Evolutionary conservation across 2,888 invertebrate species (phyloP).

Genomic region (Crocallis elinguaria): DNA sequence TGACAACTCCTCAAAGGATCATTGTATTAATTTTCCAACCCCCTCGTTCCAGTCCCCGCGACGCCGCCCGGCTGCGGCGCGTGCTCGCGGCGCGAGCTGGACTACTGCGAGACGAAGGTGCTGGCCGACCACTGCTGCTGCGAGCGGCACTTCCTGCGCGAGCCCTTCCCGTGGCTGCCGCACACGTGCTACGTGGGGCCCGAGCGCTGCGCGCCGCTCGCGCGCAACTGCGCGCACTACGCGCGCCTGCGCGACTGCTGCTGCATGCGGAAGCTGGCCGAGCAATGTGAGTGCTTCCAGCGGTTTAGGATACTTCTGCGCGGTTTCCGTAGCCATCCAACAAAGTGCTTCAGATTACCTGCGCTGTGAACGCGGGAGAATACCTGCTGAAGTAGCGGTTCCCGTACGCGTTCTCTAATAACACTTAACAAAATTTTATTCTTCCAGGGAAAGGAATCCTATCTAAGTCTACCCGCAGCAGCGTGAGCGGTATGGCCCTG

Average conservation of each 20-base stretch:
- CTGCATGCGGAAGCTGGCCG: conserved; percentile 85
- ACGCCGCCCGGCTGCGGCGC: conserved; percentile 83
- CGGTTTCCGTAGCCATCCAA: too few species aligned
- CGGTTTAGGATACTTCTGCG: not conserved
- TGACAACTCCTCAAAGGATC: too few species aligned
- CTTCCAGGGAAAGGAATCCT: conserved; percentile 71
- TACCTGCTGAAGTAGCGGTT: too few species aligned
- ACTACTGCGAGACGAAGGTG: conserved; percentile 86
- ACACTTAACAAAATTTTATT: not conserved
- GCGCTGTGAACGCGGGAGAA: too few species aligned
- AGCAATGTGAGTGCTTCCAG: conserved; percentile 81
- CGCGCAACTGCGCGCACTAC: conserved; percentile 86
- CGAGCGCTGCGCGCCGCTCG: conserved; percentile 84
- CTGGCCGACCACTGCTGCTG: conserved; percentile 83
- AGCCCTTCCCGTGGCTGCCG: conserved; percentile 87
- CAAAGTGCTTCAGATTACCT: too few species aligned
- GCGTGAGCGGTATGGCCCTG: conserved; percentile 54
- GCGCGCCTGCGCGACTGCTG: conserved; percentile 87
- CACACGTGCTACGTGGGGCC: conserved; percentile 88
- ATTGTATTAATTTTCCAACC: not conserved
- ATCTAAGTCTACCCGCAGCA: conserved; percentile 53
- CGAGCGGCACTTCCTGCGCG: conserved; percentile 85
- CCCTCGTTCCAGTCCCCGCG: conserved; percentile 52
- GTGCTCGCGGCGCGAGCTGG: conserved; percentile 85
- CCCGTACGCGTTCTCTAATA: too few species aligned